Conservation (phyloP, 2,797 vertebrate species). For the Pelodytes ibericus region DNA sequence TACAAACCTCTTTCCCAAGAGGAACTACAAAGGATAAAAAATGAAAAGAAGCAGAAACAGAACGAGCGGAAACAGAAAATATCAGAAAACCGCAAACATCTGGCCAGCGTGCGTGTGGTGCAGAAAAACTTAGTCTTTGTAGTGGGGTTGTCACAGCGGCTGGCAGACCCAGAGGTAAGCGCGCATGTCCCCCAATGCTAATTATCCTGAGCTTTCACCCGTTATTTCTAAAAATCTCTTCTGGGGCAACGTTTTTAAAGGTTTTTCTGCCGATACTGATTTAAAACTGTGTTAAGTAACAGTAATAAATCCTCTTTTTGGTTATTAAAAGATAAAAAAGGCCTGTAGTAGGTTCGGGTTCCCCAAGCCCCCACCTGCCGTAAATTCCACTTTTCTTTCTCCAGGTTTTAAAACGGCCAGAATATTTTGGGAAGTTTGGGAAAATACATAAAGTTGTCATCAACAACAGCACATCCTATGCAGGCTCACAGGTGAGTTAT, state of each 20-base stretch:
- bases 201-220: neutral
- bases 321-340: too few relatives aligned
- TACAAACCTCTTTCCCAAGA: conserved; percentile 99
- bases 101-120: conserved; percentile 97
- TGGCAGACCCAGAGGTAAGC: conserved; percentile 93
- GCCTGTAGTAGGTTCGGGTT: too few relatives aligned
- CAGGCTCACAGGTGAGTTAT: conserved; percentile 95
- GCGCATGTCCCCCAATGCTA: too few relatives aligned
- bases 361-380: too few relatives aligned
- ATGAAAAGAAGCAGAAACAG: conserved; percentile 99
- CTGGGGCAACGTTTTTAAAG: too few relatives aligned
- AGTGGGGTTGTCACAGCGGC: conserved; percentile 94
- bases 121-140: conserved; percentile 98
- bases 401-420: conserved; percentile 98
- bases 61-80: conserved; percentile 99
- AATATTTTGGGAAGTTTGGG: conserved; percentile 99
- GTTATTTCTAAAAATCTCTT: too few relatives aligned
- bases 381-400: neutral
- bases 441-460: conserved; percentile 99
- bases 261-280: too few relatives aligned
- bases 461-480: conserved; percentile 99
- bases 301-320: too few relatives aligned
- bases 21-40: conserved; percentile 99
- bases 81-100: conserved; percentile 98
- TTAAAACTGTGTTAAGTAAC: too few relatives aligned